phyloP scores from a whole-genome alignment of 1,140 invertebrate genomes.

The Chrysoperla carnea region DNA sequence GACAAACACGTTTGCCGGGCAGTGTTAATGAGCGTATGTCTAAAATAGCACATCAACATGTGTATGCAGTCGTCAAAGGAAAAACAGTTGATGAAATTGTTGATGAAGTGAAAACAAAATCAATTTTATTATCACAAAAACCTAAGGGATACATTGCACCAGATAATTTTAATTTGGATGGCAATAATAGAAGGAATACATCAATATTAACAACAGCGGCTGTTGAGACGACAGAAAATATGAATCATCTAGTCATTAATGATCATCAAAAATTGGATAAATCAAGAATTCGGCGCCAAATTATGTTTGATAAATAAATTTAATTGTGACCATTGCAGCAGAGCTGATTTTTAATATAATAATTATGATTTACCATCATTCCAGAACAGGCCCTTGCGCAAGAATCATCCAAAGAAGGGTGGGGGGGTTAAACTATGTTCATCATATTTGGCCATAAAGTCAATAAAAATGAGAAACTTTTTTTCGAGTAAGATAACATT shows the following conservation, averaged over 20 bases:
- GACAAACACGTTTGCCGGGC: conserved; percentile 25
- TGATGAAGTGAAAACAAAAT: conserved; percentile 21
- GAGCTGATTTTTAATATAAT: too few species aligned
- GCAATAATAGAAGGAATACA: too few species aligned
- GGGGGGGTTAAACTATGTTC: too few species aligned
- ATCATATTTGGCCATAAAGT: too few species aligned
- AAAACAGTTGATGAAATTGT: conserved; percentile 34
- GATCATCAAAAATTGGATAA: conserved; percentile 23
- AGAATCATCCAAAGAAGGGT: too few species aligned
- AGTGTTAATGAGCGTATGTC: conserved; percentile 35
- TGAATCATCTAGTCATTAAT: conserved; percentile 10
- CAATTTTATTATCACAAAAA: conserved; percentile 18
- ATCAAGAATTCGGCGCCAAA: conserved; percentile 22
- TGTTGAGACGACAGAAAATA: neutral
- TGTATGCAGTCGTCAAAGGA: conserved; percentile 37
- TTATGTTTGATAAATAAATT: conserved; percentile 23
- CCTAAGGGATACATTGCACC: conserved; percentile 24
- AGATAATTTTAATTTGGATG: conserved; percentile 17
- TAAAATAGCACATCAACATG: conserved; percentile 39
- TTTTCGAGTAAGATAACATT: too few species aligned
- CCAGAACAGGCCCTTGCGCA: too few species aligned
- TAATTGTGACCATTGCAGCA: too few species aligned
- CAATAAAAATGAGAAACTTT: too few species aligned
- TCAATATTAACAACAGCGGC: conserved; percentile 16
- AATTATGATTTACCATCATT: too few species aligned